These are phyloP conservation scores for Trochalopteron elliotii DNA, from an alignment of 2,113 vertebrate species.

Conservation along the genomic window DNA sequence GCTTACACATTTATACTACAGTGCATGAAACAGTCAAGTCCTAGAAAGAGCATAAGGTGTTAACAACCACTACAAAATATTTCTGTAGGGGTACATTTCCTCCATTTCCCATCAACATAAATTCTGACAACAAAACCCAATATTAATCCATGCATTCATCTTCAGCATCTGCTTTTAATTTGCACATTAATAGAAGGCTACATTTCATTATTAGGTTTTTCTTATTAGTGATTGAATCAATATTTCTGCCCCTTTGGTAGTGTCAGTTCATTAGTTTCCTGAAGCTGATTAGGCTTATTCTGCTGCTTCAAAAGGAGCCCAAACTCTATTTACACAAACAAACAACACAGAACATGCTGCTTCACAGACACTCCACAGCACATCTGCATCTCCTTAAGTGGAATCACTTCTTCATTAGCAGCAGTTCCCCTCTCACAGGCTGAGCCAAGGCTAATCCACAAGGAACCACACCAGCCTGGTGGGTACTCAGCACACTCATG, in stretches of 20 bases:
- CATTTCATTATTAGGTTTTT: slow-evolving; percentile 24
- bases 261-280: not conserved
- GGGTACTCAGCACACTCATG: not conserved
- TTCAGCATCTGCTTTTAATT: slow-evolving; percentile 70
- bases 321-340: not conserved
- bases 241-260: not conserved
- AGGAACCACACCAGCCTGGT: not conserved
- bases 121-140: slow-evolving; percentile 73
- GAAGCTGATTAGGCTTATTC: not conserved
- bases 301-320: not conserved
- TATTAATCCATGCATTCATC: slow-evolving; percentile 66
- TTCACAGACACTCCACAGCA: not conserved
- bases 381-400: slow-evolving; percentile 41
- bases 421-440: not conserved
- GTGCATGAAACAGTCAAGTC: slow-evolving; percentile 40
- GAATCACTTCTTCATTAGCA: not conserved
- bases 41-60: slow-evolving; percentile 72
- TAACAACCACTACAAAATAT: slow-evolving; percentile 76
- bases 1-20: slow-evolving; percentile 65
- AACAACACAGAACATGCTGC: not conserved
- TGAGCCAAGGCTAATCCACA: not conserved
- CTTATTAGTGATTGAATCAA: slow-evolving; percentile 15
- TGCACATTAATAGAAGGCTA: slow-evolving; percentile 34
- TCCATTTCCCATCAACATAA: slow-evolving; percentile 74
- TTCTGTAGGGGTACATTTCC: slow-evolving; percentile 75